Evolutionary conservation across 1,140 invertebrate genomes (phyloP).

Genomic region (Aricia agestis): DNA sequence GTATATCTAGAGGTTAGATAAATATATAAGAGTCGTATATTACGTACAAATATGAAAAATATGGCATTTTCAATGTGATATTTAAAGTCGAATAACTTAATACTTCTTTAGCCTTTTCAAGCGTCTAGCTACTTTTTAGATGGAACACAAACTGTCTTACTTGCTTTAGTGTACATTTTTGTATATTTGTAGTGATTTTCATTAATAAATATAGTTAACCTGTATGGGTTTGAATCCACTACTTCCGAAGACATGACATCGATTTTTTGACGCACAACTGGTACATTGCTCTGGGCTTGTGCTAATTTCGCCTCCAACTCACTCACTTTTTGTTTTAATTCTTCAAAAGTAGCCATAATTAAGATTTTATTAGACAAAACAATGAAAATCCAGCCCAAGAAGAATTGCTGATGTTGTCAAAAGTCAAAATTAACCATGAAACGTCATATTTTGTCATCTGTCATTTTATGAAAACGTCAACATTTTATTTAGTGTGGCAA

Average conservation of each 20-base stretch:
- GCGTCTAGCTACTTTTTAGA: no score
- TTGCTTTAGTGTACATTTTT: not conserved
- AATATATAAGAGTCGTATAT: no score
- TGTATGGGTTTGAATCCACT: constrained; percentile 99
- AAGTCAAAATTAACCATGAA: not conserved
- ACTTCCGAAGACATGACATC: constrained; percentile 79
- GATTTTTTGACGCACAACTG: constrained; percentile 73
- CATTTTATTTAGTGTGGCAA: no score
- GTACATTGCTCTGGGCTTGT: constrained; percentile 58
- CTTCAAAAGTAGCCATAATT: constrained; percentile 68
- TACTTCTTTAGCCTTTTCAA: no score
- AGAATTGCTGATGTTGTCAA: not conserved
- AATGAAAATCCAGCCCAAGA: not conserved
- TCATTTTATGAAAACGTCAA: not conserved
- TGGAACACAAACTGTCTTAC: no score
- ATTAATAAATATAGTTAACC: constrained; percentile 75
- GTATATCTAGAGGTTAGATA: no score
- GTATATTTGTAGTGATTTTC: not conserved
- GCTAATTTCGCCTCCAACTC: constrained; percentile 78
- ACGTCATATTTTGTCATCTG: not conserved
- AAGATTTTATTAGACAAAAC: constrained; percentile 12
- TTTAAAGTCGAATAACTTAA: no score
- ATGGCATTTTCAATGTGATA: no score
- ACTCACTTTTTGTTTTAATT: constrained; percentile 70
- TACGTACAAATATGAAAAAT: no score